These are phyloP conservation scores for Oncorhynchus gorbuscha DNA, from an alignment of 2,113 vertebrate genomes.

Conservation along the genomic window DNA sequence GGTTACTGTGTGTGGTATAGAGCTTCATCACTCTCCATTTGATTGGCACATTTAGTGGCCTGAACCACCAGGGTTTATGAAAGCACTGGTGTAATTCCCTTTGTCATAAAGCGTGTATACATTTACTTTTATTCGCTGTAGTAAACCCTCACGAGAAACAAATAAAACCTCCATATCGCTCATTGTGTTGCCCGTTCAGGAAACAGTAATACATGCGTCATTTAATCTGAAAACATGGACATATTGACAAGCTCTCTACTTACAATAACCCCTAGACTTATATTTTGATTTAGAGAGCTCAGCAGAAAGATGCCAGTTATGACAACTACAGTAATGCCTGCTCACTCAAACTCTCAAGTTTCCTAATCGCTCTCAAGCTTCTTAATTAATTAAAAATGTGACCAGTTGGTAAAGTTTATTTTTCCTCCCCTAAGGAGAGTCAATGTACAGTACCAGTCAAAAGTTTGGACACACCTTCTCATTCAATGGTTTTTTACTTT, in stretches of 20 bases:
- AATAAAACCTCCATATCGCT: slow-evolving; percentile 75
- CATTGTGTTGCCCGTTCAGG: slow-evolving; percentile 62
- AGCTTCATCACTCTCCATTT: slow-evolving; percentile 37
- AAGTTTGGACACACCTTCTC: no score
- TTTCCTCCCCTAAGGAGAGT: not conserved
- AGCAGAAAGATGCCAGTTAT: not conserved
- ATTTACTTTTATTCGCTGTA: slow-evolving; percentile 70
- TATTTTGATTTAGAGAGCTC: not conserved
- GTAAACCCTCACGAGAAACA: slow-evolving; percentile 66
- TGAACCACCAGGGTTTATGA: slow-evolving; percentile 63
- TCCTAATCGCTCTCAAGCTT: not conserved
- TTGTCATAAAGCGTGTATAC: slow-evolving; percentile 71
- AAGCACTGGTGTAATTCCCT: slow-evolving; percentile 66
- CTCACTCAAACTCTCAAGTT: not conserved
- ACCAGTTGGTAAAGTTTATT: not conserved
- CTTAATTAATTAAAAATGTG: no score
- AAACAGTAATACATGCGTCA: slow-evolving; percentile 43
- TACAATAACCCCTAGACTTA: slow-evolving; percentile 18
- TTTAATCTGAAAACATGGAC: slow-evolving; percentile 58
- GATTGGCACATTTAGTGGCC: slow-evolving; percentile 71
- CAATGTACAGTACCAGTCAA: not conserved
- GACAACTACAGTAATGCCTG: not conserved
- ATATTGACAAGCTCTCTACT: slow-evolving; percentile 32
- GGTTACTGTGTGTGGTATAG: not conserved
- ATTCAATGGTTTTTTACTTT: no score